Evolutionary conservation across 2,797 vertebrate genomes (phyloP).

Genomic region (Silurus lanzhouensis): DNA sequence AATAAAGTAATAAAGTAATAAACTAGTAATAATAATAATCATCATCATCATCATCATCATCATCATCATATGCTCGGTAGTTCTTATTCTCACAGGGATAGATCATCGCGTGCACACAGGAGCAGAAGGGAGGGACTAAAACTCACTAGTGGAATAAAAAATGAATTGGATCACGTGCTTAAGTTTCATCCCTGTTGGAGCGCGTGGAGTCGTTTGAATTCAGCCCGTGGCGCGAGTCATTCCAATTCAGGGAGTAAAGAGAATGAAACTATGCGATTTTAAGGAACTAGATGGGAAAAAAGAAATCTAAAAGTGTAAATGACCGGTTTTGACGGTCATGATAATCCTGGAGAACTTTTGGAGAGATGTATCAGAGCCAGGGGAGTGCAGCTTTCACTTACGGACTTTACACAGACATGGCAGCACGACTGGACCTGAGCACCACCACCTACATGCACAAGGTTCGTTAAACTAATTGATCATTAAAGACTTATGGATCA

Average conservation of each 20-base stretch:
- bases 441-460: constrained; percentile 13
- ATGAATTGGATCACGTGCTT: constrained; percentile 46
- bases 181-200: constrained; percentile 27
- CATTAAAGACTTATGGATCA: too few relatives aligned
- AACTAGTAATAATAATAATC: background rate
- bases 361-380: constrained; percentile 41
- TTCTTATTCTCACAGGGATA: background rate
- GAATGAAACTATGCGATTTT: background rate
- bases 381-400: constrained; percentile 21
- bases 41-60: background rate
- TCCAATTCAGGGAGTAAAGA: background rate
- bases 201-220: constrained; percentile 25
- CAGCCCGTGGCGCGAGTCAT: constrained; percentile 14
- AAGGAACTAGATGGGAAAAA: too few relatives aligned
- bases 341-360: constrained; percentile 3
- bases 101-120: background rate
- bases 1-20: too few relatives aligned
- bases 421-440: constrained; percentile 35
- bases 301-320: background rate
- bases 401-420: constrained; percentile 20
- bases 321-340: constrained; percentile 26
- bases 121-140: constrained; percentile 25
- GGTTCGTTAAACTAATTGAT: constrained; percentile 31
- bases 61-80: background rate
- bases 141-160: background rate